phyloP scores from a whole-genome alignment of 2,113 vertebrate genomes.

The Oreochromis aureus region DNA sequence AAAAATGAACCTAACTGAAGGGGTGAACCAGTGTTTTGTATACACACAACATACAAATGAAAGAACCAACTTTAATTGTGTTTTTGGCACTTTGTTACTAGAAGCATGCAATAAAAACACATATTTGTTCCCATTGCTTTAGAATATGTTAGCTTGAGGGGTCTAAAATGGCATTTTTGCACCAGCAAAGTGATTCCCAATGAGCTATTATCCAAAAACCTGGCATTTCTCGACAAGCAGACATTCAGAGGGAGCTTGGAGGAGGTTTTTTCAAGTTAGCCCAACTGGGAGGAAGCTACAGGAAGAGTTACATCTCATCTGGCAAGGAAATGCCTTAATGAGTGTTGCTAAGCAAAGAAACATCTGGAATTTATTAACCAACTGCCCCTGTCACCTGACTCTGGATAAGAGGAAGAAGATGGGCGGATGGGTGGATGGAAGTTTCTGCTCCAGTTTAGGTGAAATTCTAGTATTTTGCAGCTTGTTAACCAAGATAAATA shows the following conservation, averaged over 20 bases:
- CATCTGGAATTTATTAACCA: neutral
- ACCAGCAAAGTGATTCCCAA: too few relatives aligned
- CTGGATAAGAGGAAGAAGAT: neutral
- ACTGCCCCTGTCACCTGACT: neutral
- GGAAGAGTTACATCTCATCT: neutral
- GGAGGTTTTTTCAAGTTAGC: neutral
- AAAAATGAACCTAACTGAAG: too few relatives aligned
- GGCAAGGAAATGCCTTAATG: fast-evolving
- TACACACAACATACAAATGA: too few relatives aligned
- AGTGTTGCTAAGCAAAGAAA: neutral
- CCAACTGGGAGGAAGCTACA: neutral
- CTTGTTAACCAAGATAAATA: neutral
- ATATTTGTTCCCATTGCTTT: neutral
- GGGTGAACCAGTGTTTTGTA: too few relatives aligned
- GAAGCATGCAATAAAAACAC: fast-evolving
- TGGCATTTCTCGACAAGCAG: neutral
- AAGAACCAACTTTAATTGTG: too few relatives aligned
- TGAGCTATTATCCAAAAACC: neutral
- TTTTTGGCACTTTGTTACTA: too few relatives aligned
- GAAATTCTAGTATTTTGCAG: neutral
- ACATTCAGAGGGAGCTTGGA: neutral
- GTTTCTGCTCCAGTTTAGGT: neutral
- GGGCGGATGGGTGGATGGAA: fast-evolving
- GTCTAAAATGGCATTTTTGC: too few relatives aligned
- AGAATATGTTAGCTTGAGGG: neutral